phyloP scores from a whole-genome alignment of 1,140 invertebrate genomes.

The Cyclina sinensis region DNA sequence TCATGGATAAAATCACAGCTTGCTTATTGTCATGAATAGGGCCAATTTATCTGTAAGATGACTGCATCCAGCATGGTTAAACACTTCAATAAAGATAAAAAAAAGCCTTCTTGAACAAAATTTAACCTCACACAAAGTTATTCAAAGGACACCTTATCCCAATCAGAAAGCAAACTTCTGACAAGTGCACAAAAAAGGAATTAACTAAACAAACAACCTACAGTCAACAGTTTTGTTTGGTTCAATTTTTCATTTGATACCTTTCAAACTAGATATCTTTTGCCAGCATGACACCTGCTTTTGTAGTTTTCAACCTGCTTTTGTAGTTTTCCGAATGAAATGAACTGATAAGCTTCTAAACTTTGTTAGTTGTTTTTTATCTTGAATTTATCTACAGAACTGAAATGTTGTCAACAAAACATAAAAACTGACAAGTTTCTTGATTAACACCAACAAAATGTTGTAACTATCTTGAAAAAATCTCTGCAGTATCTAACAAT shows the following conservation, averaged over 20 bases:
- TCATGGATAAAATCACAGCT: background rate
- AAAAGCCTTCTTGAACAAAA: constrained; percentile 12
- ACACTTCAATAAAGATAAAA: background rate
- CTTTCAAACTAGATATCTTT: background rate
- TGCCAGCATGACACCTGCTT: background rate
- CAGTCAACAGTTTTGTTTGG: constrained; percentile 21
- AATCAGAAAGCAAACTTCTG: constrained; percentile 6
- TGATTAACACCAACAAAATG: no score
- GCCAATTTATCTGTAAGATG: background rate
- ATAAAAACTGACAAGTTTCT: no score
- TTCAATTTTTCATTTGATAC: background rate
- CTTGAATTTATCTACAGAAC: background rate
- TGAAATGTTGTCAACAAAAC: no score
- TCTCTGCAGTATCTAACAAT: no score
- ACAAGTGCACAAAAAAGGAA: background rate
- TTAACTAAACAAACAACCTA: constrained; percentile 1
- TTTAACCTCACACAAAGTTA: constrained; percentile 17
- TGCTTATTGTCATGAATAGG: background rate
- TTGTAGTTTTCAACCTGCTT: background rate
- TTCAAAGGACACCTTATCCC: constrained; percentile 3
- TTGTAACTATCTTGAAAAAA: no score
- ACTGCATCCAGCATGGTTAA: background rate
- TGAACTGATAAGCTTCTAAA: background rate
- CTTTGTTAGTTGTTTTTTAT: background rate
- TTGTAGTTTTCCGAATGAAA: background rate